A percentile compares a stretch with the other conserved stretches of the same genome.
Evolutionary conservation across 2,797 vertebrate species (phyloP).

Genomic region (Holocentrus rufus): DNA sequence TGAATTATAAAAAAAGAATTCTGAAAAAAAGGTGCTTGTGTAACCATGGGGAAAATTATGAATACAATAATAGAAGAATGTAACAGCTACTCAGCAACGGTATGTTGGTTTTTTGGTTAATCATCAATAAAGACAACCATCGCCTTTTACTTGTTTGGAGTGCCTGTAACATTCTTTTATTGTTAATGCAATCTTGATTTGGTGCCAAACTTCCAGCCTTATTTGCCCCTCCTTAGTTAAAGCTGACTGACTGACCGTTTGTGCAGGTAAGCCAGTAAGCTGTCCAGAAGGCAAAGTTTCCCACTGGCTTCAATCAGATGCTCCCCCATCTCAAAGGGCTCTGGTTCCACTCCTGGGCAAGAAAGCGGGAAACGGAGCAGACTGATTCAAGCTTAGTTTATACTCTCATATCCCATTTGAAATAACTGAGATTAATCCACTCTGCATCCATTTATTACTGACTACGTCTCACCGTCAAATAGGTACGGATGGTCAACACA

Average conservation of each 20-base stretch:
- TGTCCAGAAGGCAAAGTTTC: constrained; percentile 90
- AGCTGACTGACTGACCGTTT: constrained; percentile 75
- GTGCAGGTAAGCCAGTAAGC: constrained; percentile 85
- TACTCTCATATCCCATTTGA: not conserved
- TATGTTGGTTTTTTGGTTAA: too few relatives aligned
- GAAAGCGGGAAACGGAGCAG: not conserved
- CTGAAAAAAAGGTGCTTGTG: too few relatives aligned
- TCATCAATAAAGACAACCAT: too few relatives aligned
- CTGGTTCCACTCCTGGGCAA: constrained; percentile 90
- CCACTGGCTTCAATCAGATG: constrained; percentile 93
- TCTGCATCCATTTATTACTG: not conserved
- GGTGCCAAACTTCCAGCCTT: too few relatives aligned
- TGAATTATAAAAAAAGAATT: too few relatives aligned
- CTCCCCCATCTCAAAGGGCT: constrained; percentile 93
- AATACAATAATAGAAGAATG: too few relatives aligned
- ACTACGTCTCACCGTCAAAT: constrained; percentile 88
- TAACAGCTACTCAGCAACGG: too few relatives aligned
- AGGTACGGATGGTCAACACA: constrained; percentile 93
- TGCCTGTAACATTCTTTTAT: too few relatives aligned
- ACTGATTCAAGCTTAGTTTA: not conserved
- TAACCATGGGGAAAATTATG: too few relatives aligned
- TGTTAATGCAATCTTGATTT: too few relatives aligned
- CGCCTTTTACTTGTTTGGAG: too few relatives aligned
- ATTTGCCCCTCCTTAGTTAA: not conserved
- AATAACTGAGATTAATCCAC: not conserved